These are phyloP conservation scores for Pachymerium ferrugineum DNA, from an alignment of 2,888 invertebrate genomes.

Conservation along the genomic window DNA sequence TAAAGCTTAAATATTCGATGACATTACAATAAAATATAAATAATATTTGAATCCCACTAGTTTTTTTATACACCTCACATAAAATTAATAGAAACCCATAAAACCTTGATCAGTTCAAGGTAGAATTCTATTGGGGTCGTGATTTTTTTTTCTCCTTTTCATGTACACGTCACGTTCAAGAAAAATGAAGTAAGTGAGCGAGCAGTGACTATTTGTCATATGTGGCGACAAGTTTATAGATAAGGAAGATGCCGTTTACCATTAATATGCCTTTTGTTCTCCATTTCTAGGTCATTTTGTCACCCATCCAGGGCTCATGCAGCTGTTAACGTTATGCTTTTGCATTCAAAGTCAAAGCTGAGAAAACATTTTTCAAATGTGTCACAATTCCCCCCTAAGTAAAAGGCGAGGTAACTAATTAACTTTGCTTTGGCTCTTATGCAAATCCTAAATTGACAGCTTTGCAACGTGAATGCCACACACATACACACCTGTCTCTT, in stretches of 20 bases:
- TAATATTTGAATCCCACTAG: no score
- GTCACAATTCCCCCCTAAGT: background rate
- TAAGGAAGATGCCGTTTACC: slow-evolving; percentile 12
- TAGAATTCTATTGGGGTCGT: background rate
- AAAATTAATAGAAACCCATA: background rate
- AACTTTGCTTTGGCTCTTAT: background rate
- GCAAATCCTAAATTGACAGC: slow-evolving; percentile 10
- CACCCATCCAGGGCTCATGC: background rate
- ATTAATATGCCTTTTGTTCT: slow-evolving; percentile 14
- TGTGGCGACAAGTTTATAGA: slow-evolving; percentile 9
- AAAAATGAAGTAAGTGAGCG: slow-evolving; percentile 10
- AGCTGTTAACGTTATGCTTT: background rate
- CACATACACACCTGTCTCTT: background rate
- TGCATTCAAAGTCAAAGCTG: background rate
- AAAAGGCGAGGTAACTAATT: background rate
- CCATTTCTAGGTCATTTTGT: slow-evolving; percentile 19
- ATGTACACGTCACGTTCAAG: slow-evolving; percentile 14
- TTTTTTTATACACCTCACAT: no score
- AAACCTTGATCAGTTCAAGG: background rate
- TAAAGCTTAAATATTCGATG: no score
- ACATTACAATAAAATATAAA: no score
- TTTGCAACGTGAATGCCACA: background rate
- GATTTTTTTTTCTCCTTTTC: background rate
- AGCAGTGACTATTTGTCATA: slow-evolving; percentile 2
- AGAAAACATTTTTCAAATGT: background rate